Conservation (phyloP, 1,140 invertebrate species). For the Bradynema listronoti region DNA sequence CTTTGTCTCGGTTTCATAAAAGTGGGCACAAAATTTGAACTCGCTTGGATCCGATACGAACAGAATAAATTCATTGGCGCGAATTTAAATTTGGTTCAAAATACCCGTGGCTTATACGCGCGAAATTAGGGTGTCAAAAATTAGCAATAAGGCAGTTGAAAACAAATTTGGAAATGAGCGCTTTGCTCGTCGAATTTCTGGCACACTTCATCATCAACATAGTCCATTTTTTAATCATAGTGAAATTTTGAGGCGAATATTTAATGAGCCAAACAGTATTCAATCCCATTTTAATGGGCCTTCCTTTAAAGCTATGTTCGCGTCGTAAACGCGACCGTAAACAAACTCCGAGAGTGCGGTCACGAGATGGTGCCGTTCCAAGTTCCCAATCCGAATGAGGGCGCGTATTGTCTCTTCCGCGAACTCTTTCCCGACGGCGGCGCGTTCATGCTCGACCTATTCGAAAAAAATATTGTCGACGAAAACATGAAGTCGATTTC, state of each 20-base stretch:
- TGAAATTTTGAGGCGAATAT: neutral
- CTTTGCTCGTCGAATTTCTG: too few species aligned
- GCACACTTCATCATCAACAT: too few species aligned
- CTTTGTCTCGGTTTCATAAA: too few species aligned
- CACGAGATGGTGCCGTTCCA: slow-evolving; percentile 45
- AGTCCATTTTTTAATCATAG: too few species aligned
- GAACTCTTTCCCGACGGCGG: slow-evolving; percentile 45
- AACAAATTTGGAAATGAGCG: too few species aligned
- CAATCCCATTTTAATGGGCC: neutral
- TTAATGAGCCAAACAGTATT: neutral
- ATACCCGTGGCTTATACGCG: too few species aligned
- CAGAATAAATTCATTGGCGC: too few species aligned
- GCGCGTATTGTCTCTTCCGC: slow-evolving; percentile 35
- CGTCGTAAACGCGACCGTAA: slow-evolving; percentile 43
- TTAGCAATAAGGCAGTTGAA: too few species aligned
- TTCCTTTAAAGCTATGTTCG: slow-evolving; percentile 35
- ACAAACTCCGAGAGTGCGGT: slow-evolving; percentile 36
- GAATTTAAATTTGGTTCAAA: too few species aligned
- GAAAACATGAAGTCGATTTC: slow-evolving; percentile 43
- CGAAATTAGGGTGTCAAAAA: too few species aligned
- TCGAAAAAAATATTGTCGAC: slow-evolving; percentile 39
- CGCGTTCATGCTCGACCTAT: slow-evolving; percentile 37
- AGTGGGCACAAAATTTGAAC: too few species aligned
- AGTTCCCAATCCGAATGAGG: slow-evolving; percentile 30
- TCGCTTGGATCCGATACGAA: too few species aligned